phyloP scores from a whole-genome alignment of 2,113 vertebrate species.

The Girardinichthys multiradiatus region DNA sequence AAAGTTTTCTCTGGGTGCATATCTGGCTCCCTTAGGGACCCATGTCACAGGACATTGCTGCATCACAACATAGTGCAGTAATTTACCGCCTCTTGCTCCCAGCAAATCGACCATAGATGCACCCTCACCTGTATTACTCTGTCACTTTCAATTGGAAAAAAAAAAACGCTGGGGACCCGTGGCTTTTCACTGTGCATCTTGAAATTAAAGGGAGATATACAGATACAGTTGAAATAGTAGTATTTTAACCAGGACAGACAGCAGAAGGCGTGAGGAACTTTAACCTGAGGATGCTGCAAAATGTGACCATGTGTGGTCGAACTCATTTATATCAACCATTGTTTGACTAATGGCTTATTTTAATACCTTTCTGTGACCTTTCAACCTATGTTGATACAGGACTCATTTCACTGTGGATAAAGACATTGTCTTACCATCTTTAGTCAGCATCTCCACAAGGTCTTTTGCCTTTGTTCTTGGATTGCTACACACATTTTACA shows the following conservation, averaged over 20 bases:
- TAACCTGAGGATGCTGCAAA: neutral
- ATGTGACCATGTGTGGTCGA: neutral
- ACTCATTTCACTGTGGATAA: neutral
- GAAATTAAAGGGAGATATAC: constrained; percentile 11
- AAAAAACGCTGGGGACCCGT: constrained; percentile 34
- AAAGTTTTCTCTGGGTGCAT: constrained; percentile 49
- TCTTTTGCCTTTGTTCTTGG: neutral
- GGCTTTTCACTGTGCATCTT: constrained; percentile 9
- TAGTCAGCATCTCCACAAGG: neutral
- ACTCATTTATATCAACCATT: neutral
- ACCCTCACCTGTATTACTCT: constrained; percentile 56
- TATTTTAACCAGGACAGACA: constrained; percentile 3
- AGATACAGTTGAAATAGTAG: constrained; percentile 9
- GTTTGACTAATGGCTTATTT: neutral
- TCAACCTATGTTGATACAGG: neutral
- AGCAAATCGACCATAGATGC: constrained; percentile 56
- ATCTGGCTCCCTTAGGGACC: constrained; percentile 13
- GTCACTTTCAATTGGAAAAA: constrained; percentile 62
- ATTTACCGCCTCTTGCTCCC: constrained; percentile 63
- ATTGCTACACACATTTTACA: neutral
- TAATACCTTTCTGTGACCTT: neutral
- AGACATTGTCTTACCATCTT: neutral
- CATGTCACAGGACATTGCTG: constrained; percentile 48
- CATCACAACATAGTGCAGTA: constrained; percentile 46
- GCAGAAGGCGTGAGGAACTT: neutral